These are phyloP conservation scores for Mnemiopsis leidyi DNA, from an alignment of 37 sponge, comb jelly and placozoan species.

Conservation along the genomic window DNA sequence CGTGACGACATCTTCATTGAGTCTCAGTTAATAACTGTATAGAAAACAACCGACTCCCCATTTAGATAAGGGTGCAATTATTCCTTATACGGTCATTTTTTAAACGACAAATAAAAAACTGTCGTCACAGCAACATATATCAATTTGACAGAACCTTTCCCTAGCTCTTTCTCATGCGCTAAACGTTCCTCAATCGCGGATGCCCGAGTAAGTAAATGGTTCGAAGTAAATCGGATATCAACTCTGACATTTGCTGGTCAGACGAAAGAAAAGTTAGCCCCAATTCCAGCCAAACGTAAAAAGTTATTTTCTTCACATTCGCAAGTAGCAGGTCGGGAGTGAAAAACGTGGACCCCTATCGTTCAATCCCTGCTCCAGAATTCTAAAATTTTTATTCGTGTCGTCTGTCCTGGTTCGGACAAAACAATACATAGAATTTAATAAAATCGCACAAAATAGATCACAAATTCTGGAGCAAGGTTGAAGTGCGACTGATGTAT, in stretches of 20 bases:
- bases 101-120: neutral
- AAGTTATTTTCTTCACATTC: neutral
- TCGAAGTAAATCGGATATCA: neutral
- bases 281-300: neutral
- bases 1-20: neutral
- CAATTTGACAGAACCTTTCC: neutral
- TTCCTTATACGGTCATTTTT: neutral
- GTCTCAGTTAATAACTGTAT: neutral
- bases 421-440: too few species aligned
- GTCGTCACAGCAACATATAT: neutral
- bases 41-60: neutral
- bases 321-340: neutral
- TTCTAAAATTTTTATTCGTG: too few species aligned
- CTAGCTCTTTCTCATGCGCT: neutral
- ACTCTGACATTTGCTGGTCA: neutral
- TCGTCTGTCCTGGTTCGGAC: too few species aligned
- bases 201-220: neutral
- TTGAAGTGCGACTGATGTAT: neutral
- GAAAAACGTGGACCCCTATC: too few species aligned
- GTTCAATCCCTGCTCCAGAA: too few species aligned
- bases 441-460: too few species aligned
- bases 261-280: neutral
- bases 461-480: too few species aligned
- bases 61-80: neutral
- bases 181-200: neutral